These are phyloP conservation scores for Papilio polytes DNA, from an alignment of 1,140 invertebrate genomes.

Conservation along the genomic window DNA sequence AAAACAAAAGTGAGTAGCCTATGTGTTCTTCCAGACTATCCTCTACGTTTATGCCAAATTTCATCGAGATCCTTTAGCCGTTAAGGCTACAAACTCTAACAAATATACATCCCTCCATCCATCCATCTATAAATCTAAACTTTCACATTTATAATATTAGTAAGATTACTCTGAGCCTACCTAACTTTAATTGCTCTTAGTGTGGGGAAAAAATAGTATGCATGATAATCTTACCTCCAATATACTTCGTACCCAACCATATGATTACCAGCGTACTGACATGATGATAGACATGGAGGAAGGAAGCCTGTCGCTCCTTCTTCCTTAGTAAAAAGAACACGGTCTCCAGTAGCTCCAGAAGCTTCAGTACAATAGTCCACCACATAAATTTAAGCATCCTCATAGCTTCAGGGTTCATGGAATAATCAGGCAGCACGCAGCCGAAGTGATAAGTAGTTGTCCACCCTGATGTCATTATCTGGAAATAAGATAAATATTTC, in stretches of 20 bases:
- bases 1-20: no score
- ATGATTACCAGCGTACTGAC: slow-evolving; percentile 86
- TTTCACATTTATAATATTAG: no score
- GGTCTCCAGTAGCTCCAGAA: slow-evolving; percentile 75
- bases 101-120: no score
- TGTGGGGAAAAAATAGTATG: no score
- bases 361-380: slow-evolving; percentile 75
- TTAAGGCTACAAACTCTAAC: no score
- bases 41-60: no score
- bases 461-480: slow-evolving; percentile 81
- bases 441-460: slow-evolving; percentile 86
- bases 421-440: slow-evolving; percentile 90
- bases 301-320: slow-evolving; percentile 89
- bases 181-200: no score
- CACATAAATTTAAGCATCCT: slow-evolving; percentile 85
- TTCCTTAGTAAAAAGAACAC: slow-evolving; percentile 89
- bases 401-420: slow-evolving; percentile 85
- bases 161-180: no score
- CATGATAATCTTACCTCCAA: slow-evolving; percentile 84
- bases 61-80: no score
- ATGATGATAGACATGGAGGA: slow-evolving; percentile 91
- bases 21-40: no score
- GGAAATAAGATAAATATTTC: slow-evolving; percentile 42
- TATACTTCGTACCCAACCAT: slow-evolving; percentile 89
- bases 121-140: no score